Conservation (phyloP, 2,888 invertebrate species). For the Ditula angustiorana region DNA sequence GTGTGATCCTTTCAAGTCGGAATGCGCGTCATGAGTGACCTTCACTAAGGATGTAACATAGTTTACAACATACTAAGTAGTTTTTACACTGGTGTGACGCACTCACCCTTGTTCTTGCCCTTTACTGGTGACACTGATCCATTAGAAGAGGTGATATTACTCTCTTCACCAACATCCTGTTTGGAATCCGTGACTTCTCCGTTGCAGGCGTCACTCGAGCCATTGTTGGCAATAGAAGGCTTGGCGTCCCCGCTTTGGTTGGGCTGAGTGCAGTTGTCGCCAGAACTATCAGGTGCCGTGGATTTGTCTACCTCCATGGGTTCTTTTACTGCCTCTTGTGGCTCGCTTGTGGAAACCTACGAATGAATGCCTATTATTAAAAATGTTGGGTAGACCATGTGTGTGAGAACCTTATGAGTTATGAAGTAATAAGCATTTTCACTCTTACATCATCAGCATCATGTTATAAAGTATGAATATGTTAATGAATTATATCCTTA, state of each 20-base stretch:
- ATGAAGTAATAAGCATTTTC: too few species aligned
- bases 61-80: background rate
- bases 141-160: conserved; percentile 81
- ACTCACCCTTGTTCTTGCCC: conserved; percentile 72
- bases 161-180: conserved; percentile 69
- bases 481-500: too few species aligned
- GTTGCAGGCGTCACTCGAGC: conserved; percentile 65
- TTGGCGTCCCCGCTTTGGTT: conserved; percentile 74
- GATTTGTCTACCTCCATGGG: conserved; percentile 55
- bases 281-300: conserved; percentile 77
- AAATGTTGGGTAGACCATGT: background rate
- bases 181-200: conserved; percentile 80
- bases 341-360: conserved; percentile 80
- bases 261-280: conserved; percentile 71
- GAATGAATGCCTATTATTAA: background rate
- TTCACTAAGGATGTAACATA: too few species aligned
- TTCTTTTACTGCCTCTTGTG: conserved; percentile 57
- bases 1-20: too few species aligned
- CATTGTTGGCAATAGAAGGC: conserved; percentile 53
- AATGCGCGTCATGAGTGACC: too few species aligned
- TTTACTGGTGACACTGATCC: conserved; percentile 76
- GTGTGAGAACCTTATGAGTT: too few species aligned
- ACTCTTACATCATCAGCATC: too few species aligned
- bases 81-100: background rate
- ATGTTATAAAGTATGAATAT: too few species aligned